Evolutionary conservation across 2,113 vertebrate genomes (phyloP).

Genomic region (Calidris pugnax): DNA sequence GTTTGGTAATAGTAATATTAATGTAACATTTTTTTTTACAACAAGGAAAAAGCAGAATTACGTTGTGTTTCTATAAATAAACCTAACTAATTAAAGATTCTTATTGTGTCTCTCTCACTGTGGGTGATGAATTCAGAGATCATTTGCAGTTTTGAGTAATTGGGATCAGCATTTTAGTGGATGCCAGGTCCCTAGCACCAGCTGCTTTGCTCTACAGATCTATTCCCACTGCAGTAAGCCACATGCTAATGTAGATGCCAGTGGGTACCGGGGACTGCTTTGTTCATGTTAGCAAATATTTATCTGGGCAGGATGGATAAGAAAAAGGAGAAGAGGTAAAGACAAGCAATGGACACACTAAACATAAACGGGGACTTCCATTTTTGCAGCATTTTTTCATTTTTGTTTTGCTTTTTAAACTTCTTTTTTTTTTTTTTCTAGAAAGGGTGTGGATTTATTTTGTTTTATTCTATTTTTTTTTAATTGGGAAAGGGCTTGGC

Average conservation of each 20-base stretch:
- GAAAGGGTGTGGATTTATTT: neutral
- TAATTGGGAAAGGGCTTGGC: neutral
- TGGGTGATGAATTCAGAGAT: neutral
- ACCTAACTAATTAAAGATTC: neutral
- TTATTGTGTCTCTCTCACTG: neutral
- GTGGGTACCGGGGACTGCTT: neutral
- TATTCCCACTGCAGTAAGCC: neutral
- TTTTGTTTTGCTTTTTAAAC: neutral
- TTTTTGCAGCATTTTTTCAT: neutral
- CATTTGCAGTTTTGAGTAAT: neutral
- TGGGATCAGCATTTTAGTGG: neutral
- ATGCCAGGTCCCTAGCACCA: neutral
- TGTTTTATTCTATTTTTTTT: neutral
- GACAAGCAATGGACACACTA: neutral
- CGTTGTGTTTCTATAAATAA: neutral
- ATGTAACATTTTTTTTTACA: neutral
- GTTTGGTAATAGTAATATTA: neutral
- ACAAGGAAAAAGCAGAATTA: neutral
- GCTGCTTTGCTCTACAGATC: neutral
- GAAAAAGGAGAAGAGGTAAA: neutral
- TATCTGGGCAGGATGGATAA: neutral
- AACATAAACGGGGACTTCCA: neutral
- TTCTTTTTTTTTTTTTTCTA: neutral
- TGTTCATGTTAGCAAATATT: neutral
- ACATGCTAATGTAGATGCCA: neutral